Evolutionary conservation across 2,797 vertebrate genomes (phyloP), one percentile per base, ranked within the genome.

Genomic region (Ptychadena robeensis): DNA sequence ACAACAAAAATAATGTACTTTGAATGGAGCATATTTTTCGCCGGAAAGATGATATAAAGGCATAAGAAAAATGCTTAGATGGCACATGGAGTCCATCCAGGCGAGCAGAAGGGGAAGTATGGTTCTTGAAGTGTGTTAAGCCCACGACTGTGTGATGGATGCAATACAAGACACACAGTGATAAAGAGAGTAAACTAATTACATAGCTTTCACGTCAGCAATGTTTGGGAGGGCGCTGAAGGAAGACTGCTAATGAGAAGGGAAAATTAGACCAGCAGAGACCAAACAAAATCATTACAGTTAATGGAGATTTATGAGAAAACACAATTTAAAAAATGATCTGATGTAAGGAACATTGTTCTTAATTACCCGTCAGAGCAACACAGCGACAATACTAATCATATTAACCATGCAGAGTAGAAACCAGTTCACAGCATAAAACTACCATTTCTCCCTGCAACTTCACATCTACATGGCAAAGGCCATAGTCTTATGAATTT

Each of bases 261-360:
- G 66, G 72, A 77, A 68, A 72, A 18, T 1, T 31, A 27, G 59
- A 83, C 18, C 72, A 67, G 65, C 40, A 2, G 77, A 48, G 87
- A 75, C 27, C 0, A 0, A 40, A 80, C 65, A 85, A 80, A 79
- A 85, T 85, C 82, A 79, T 85, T 85, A 85, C 68, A 74, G 65
- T 80, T 85, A 85, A 85, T 85, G 82, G 72, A 85, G 82, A 85
- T 85, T 85, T 85, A 85, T 72, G 78, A 80, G 82, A 85, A 85
- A 80, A 85, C 77, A 80, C 82, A 75, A 80, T 80, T 84, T 80
- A 84, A 83, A 80, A 85, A 85, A 85, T 84, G 82, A 85, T 85
- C 64, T 67, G 78, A 76, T 80, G 71, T 75, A 70, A 71, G 37
- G 75, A 80, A 80, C 82, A 85, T 85, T 85, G 82, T 85, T 85